A percentile compares a stretch with the other conserved stretches of the same genome.
Conservation (phyloP, 2,888 invertebrate genomes). For the Ornithoptera priamus region DNA sequence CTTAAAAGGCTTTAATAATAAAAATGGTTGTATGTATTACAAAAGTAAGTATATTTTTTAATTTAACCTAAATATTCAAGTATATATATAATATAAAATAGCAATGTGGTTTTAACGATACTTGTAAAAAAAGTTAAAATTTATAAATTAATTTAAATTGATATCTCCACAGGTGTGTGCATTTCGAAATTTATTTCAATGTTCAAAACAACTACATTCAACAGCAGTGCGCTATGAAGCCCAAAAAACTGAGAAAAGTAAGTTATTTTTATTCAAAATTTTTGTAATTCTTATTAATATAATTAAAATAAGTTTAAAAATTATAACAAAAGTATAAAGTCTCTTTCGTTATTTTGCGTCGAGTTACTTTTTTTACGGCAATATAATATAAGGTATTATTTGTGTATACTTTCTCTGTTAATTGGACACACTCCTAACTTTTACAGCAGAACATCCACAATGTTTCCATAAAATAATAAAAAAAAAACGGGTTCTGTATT, state of each 20-base stretch:
- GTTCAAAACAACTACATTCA: conserved; percentile 33
- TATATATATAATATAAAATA: background rate
- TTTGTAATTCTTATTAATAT: too few relatives aligned
- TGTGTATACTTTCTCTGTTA: too few relatives aligned
- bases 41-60: conserved; percentile 29
- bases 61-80: background rate
- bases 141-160: background rate
- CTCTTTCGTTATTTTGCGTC: too few relatives aligned
- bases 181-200: conserved; percentile 17
- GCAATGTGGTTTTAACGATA: background rate
- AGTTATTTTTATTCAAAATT: conserved; percentile 29
- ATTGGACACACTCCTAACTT: too few relatives aligned
- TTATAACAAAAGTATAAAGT: too few relatives aligned
- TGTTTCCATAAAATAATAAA: too few relatives aligned
- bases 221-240: conserved; percentile 40
- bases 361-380: too few relatives aligned
- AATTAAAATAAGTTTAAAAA: too few relatives aligned
- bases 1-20: background rate
- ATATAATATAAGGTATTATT: too few relatives aligned
- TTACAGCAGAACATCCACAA: too few relatives aligned
- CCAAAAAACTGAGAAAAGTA: conserved; percentile 69
- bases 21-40: conserved; percentile 31
- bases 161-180: conserved; percentile 11
- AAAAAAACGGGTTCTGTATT: too few relatives aligned
- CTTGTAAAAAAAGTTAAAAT: background rate